Evolutionary conservation across 2,888 invertebrate species (phyloP).

Genomic region (Fragum sueziense): DNA sequence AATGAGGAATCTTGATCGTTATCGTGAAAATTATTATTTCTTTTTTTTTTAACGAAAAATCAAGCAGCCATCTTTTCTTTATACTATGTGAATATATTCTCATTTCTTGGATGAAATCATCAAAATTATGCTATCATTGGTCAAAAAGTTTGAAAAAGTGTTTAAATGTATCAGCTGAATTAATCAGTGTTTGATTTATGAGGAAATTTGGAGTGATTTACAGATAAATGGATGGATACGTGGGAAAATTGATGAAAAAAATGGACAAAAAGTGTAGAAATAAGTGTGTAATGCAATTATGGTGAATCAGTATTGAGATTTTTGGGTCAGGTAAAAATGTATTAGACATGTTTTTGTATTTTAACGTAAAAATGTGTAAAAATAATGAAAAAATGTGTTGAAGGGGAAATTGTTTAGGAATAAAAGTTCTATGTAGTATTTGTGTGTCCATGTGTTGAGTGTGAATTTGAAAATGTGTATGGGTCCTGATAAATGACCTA

Average conservation of each 20-base stretch:
- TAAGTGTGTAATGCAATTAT: neutral
- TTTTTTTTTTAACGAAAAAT: constrained; percentile 10
- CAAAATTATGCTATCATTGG: constrained; percentile 13
- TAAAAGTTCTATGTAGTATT: neutral
- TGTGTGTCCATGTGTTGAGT: too few species aligned
- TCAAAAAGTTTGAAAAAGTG: constrained; percentile 1
- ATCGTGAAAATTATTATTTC: constrained; percentile 38
- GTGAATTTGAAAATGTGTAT: too few species aligned
- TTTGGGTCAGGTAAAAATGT: neutral
- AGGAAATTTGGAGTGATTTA: neutral
- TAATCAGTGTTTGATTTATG: neutral
- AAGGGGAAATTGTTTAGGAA: neutral
- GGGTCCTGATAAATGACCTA: too few species aligned
- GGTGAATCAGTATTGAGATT: constrained; percentile 14
- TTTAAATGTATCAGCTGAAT: neutral
- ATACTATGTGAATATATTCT: neutral
- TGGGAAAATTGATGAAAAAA: neutral
- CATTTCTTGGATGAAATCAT: constrained; percentile 22
- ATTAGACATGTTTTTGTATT: neutral
- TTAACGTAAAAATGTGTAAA: neutral
- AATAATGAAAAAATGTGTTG: neutral
- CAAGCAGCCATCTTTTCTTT: constrained; percentile 19
- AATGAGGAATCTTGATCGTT: constrained; percentile 77
- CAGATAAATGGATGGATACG: neutral
- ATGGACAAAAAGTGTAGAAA: neutral